Evolutionary conservation across 1,140 invertebrate species (phyloP).

Genomic region (Cherax destructor): DNA sequence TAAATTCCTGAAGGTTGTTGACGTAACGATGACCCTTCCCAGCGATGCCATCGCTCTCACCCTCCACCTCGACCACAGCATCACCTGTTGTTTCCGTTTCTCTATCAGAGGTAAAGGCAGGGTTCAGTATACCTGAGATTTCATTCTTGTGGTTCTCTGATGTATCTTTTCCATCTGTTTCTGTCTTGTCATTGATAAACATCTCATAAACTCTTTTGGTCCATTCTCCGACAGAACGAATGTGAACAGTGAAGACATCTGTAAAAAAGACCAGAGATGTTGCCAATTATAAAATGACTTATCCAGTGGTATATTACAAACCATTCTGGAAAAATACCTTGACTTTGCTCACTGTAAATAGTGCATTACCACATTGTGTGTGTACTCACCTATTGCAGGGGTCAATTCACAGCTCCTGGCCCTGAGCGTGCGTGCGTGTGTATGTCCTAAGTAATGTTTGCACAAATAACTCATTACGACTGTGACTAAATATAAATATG

Average conservation of each 20-base stretch:
- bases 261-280: slow-evolving; percentile 56
- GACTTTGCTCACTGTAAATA: too few species aligned
- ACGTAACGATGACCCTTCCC: slow-evolving; percentile 41
- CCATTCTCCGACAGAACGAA: slow-evolving; percentile 83
- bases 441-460: too few species aligned
- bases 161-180: not conserved
- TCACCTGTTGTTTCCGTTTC: not conserved
- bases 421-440: too few species aligned
- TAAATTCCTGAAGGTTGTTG: slow-evolving; percentile 66
- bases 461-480: too few species aligned
- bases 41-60: not conserved
- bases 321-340: too few species aligned
- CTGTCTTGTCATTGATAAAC: slow-evolving; percentile 19
- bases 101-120: slow-evolving; percentile 29
- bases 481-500: too few species aligned
- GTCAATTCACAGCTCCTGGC: too few species aligned
- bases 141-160: slow-evolving; percentile 3
- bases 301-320: too few species aligned
- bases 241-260: slow-evolving; percentile 95
- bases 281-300: not conserved
- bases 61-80: slow-evolving; percentile 44
- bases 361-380: too few species aligned
- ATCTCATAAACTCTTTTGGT: slow-evolving; percentile 65
- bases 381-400: too few species aligned
- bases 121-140: slow-evolving; percentile 39